Conservation (phyloP, 2,888 invertebrate species). For the Tenthredo distinguenda region DNA sequence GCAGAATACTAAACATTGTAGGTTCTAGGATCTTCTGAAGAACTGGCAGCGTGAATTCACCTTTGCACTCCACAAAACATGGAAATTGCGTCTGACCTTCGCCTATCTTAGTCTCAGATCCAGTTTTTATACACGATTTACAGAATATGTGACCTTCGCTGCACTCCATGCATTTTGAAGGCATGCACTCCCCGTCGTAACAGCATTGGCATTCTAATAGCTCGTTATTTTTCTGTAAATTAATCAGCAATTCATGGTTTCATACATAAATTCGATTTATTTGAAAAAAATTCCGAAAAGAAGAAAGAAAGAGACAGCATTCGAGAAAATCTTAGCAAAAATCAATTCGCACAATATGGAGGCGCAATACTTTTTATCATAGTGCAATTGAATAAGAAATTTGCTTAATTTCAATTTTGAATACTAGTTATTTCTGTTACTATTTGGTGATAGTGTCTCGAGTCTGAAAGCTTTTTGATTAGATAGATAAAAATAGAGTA, state of each 20-base stretch:
- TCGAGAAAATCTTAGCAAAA: neutral
- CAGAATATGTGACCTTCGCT: slow-evolving; percentile 77
- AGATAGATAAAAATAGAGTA: slow-evolving; percentile 63
- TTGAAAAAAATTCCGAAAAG: neutral
- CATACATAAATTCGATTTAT: neutral
- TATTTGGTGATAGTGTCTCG: neutral
- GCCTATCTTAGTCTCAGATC: slow-evolving; percentile 76
- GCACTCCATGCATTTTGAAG: slow-evolving; percentile 71
- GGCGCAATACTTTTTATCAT: neutral
- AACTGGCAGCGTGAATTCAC: slow-evolving; percentile 73
- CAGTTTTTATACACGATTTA: slow-evolving; percentile 77
- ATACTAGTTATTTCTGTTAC: neutral
- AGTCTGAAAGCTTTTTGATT: neutral
- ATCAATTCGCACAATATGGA: neutral
- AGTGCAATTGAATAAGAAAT: neutral
- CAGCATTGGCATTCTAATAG: slow-evolving; percentile 81
- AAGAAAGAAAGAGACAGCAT: neutral
- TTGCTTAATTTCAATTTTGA: slow-evolving; percentile 64
- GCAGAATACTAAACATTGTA: slow-evolving; percentile 76
- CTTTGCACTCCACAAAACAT: slow-evolving; percentile 78
- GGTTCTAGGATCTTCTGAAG: slow-evolving; percentile 76
- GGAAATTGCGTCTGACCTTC: slow-evolving; percentile 77
- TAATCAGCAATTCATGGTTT: neutral
- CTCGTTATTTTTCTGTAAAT: slow-evolving; percentile 67
- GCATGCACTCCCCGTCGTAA: slow-evolving; percentile 79